Percentiles rank a stretch among this genome's conserved stretches.
Evolutionary conservation across 2,797 vertebrate species (phyloP).

Genomic region (Pelobates cultripes): DNA sequence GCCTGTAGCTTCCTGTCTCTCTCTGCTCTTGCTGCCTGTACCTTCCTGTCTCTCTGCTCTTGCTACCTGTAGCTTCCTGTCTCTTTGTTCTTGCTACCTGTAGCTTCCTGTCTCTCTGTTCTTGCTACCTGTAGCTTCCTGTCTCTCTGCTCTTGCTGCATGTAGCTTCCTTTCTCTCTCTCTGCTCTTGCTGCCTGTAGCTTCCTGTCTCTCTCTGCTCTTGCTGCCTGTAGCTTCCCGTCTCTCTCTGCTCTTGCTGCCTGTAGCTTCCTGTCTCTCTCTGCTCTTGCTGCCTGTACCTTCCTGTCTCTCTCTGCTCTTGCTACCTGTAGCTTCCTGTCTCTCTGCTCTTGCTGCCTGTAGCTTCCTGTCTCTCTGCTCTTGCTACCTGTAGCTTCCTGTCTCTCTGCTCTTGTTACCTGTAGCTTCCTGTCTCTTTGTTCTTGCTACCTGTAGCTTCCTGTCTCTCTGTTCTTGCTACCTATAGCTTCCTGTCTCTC

Average conservation of each 20-base stretch:
- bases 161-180: not conserved
- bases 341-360: too few relatives aligned
- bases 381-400: too few relatives aligned
- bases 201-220: not conserved
- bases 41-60: not conserved
- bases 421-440: not conserved
- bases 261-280: not conserved
- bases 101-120: not conserved
- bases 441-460: not conserved
- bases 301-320: too few relatives aligned
- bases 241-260: not conserved
- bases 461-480: too few relatives aligned
- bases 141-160: not conserved
- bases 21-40: not conserved
- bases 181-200: not conserved
- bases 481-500: not conserved
- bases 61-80: not conserved
- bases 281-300: not conserved
- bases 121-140: not conserved
- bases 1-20: not conserved
- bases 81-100: too few relatives aligned
- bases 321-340: too few relatives aligned
- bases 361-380: not conserved
- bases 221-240: not conserved
- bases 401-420: not conserved